These are phyloP conservation scores for Nothobranchius kuhntae DNA, from an alignment of 2,113 vertebrate species.

Conservation along the genomic window DNA sequence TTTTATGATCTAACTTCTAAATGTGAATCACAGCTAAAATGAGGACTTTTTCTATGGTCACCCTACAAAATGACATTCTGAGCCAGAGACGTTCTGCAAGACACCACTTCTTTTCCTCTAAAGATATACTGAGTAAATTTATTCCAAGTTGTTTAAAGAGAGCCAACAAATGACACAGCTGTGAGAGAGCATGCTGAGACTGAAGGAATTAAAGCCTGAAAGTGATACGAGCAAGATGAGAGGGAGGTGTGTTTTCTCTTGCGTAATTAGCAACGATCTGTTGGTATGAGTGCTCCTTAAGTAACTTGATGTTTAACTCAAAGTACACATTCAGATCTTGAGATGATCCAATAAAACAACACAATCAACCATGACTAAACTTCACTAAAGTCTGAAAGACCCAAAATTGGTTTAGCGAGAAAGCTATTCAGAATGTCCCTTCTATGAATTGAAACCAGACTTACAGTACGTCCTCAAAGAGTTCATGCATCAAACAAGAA, in stretches of 20 bases:
- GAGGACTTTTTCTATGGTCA: too few relatives aligned
- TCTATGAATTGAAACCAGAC: constrained; percentile 16
- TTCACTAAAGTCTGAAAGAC: constrained; percentile 2
- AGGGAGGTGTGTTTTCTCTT: constrained; percentile 7
- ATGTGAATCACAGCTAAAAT: too few relatives aligned
- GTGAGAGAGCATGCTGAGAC: constrained; percentile 3
- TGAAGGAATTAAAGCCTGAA: constrained; percentile 6
- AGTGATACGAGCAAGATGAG: constrained; percentile 19
- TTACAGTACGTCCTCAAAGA: neutral
- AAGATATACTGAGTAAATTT: neutral
- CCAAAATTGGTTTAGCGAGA: constrained; percentile 2
- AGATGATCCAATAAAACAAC: constrained; percentile 40
- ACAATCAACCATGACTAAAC: constrained; percentile 20
- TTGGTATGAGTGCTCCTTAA: constrained; percentile 20
- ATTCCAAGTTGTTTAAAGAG: constrained; percentile 11
- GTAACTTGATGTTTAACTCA: constrained; percentile 21
- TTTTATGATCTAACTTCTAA: too few relatives aligned
- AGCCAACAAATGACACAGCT: constrained; percentile 11
- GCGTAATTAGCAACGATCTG: constrained; percentile 39
- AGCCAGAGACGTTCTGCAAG: neutral
- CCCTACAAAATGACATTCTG: neutral
- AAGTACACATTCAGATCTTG: constrained; percentile 25
- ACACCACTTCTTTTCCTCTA: constrained; percentile 1
- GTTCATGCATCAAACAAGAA: neutral
- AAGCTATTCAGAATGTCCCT: constrained; percentile 2